Percentiles rank a stretch among this genome's conserved stretches.
Conservation (phyloP, 2,888 invertebrate genomes). For the Coleophora flavipennella region DNA sequence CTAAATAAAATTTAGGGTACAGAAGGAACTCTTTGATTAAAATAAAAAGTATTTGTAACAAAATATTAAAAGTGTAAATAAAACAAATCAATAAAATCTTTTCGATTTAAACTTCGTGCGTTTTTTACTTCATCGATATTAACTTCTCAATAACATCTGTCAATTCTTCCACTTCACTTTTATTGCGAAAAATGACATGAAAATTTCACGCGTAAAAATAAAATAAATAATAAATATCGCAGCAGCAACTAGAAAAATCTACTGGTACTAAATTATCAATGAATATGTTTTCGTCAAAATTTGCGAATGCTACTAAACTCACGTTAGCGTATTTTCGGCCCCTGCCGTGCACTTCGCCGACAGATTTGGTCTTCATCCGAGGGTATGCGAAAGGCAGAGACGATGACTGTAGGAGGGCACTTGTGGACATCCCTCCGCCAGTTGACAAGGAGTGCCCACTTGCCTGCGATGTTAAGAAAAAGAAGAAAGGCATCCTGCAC, state of each 20-base stretch:
- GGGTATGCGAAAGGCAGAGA: constrained; percentile 30
- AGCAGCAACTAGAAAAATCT: constrained; percentile 1
- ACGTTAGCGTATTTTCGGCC: constrained; percentile 10
- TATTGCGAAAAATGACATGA: too few species aligned
- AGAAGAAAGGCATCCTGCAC: constrained; percentile 45
- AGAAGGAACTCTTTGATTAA: too few species aligned
- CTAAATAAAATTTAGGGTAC: too few species aligned
- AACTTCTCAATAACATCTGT: too few species aligned
- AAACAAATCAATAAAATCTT: too few species aligned
- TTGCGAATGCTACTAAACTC: constrained; percentile 22
- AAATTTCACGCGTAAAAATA: not conserved
- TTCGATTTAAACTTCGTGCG: too few species aligned
- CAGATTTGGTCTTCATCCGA: constrained; percentile 14
- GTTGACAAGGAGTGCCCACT: constrained; percentile 35
- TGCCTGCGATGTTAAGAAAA: constrained; percentile 31
- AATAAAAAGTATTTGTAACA: too few species aligned
- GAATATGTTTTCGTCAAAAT: constrained; percentile 16
- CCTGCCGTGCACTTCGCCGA: too few species aligned
- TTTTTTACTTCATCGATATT: too few species aligned
- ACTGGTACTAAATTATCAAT: not conserved
- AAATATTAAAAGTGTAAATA: too few species aligned
- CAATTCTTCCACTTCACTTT: too few species aligned
- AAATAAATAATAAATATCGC: constrained; percentile 1
- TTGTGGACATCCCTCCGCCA: constrained; percentile 39
- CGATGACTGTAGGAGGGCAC: constrained; percentile 40